These are phyloP conservation scores for Chelonoidis abingdonii DNA, from an alignment of 2,113 vertebrate genomes.

Conservation along the genomic window DNA sequence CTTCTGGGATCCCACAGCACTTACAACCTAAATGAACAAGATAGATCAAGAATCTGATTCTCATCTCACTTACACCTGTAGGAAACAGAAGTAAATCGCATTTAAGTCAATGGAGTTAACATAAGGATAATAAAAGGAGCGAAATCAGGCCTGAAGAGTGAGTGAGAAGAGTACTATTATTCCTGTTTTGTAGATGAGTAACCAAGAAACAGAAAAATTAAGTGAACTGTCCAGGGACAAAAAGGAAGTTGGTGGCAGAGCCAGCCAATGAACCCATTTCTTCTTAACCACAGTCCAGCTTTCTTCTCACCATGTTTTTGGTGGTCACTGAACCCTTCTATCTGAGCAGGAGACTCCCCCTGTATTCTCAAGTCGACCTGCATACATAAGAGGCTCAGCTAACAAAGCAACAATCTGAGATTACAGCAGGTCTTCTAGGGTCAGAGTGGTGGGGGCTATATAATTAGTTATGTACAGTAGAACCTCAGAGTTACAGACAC, in stretches of 20 bases:
- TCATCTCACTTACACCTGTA: slow-evolving; percentile 7
- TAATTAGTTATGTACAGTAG: not conserved
- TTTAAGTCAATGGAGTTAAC: not conserved
- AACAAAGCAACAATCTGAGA: rapidly evolving
- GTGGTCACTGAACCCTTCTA: not conserved
- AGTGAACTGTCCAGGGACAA: not conserved
- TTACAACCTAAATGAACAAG: not conserved
- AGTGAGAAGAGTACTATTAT: not conserved
- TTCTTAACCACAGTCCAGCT: rapidly evolving
- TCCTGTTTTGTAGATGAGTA: rapidly evolving
- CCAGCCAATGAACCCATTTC: not conserved
- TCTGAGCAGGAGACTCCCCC: not conserved
- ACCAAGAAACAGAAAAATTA: not conserved
- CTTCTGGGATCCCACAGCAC: not conserved
- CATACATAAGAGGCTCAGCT: not conserved
- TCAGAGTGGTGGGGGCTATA: not conserved
- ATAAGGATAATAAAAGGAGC: slow-evolving; percentile 17
- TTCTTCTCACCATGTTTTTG: rapidly evolving
- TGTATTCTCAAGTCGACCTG: not conserved
- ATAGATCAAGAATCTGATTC: slow-evolving; percentile 32
- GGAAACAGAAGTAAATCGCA: not conserved
- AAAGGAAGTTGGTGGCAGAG: not conserved
- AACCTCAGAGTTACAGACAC: not conserved
- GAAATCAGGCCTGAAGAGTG: not conserved
- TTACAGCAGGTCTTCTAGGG: not conserved